Conservation (phyloP, 2,888 invertebrate species). For the Noctua comes region DNA sequence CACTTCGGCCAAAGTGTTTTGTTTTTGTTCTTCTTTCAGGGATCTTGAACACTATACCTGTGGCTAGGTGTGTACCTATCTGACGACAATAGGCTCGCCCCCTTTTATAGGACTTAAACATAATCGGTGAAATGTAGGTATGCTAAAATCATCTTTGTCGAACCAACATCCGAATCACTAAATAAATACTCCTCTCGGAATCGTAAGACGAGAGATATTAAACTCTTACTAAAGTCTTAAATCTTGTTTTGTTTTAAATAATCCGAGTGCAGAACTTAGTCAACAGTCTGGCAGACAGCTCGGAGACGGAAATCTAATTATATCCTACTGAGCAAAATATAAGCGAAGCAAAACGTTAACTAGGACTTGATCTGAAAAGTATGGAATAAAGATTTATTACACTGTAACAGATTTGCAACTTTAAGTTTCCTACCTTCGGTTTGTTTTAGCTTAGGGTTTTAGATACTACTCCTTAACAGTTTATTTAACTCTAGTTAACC, state of each 20-base stretch:
- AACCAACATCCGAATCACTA: neutral
- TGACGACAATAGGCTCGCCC: neutral
- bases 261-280: constrained; percentile 37
- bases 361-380: constrained; percentile 21
- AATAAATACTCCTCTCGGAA: neutral
- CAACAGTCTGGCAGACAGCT: constrained; percentile 26
- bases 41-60: neutral
- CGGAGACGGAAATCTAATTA: constrained; percentile 59
- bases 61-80: neutral
- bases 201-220: constrained; percentile 19
- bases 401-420: constrained; percentile 1
- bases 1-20: neutral
- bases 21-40: neutral
- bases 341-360: neutral
- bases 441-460: neutral
- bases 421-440: neutral
- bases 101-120: neutral
- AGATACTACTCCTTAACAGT: neutral
- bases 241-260: constrained; percentile 44
- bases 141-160: neutral
- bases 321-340: constrained; percentile 39
- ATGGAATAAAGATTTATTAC: constrained; percentile 18
- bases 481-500: neutral
- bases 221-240: constrained; percentile 26
- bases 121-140: neutral